Evolutionary conservation across 2,888 invertebrate species (phyloP).

Genomic region (Ichneumoninae sp.): DNA sequence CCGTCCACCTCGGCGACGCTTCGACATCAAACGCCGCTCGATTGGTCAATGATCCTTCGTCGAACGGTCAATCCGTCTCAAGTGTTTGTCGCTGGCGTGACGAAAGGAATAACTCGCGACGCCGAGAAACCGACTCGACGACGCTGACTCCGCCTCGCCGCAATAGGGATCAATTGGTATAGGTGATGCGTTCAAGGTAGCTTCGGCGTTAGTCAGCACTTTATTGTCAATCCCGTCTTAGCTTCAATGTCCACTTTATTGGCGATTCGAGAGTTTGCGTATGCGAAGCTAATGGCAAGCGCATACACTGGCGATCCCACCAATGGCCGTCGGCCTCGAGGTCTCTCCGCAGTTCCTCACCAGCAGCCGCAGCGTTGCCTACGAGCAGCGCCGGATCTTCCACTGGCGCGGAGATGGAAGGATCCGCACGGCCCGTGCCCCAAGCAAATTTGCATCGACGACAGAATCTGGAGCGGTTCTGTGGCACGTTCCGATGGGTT

Average conservation of each 20-base stretch:
- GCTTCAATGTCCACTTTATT: slow-evolving; percentile 28
- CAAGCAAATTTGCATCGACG: slow-evolving; percentile 37
- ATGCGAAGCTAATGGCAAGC: not conserved
- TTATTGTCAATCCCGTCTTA: not conserved
- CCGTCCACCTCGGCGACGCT: not conserved
- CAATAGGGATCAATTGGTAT: slow-evolving; percentile 21
- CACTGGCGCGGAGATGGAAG: not conserved
- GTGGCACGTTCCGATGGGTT: not conserved
- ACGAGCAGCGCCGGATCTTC: not conserved
- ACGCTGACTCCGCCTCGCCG: not conserved
- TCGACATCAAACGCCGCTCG: not conserved
- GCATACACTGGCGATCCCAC: not conserved
- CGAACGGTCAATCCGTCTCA: not conserved
- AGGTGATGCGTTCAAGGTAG: slow-evolving; percentile 15
- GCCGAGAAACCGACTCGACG: not conserved
- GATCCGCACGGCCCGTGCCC: not conserved
- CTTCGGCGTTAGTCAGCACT: slow-evolving; percentile 2
- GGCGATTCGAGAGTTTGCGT: slow-evolving; percentile 11
- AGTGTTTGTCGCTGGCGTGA: not conserved
- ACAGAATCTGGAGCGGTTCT: slow-evolving; percentile 23
- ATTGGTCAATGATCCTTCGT: not conserved
- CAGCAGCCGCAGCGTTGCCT: not conserved
- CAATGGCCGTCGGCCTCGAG: slow-evolving; percentile 17
- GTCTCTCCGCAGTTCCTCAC: not conserved
- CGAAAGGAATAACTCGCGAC: not conserved